A percentile compares a stretch with the other conserved stretches of the same genome.
Conservation (phyloP, 1,140 invertebrate genomes). For the Sogatella furcifera region DNA sequence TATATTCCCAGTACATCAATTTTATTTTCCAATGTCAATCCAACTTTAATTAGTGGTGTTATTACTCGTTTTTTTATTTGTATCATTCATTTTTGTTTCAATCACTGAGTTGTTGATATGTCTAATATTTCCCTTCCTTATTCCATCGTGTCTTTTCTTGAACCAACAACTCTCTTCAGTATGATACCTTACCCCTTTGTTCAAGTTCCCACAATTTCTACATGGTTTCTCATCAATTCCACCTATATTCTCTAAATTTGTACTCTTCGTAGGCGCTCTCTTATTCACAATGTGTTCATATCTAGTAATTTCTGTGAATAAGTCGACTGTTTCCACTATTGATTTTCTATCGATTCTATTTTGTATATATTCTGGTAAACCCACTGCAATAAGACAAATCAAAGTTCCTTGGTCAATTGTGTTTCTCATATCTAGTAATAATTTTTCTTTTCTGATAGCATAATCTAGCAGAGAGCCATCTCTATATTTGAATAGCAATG, state of each 20-base stretch:
- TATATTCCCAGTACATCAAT: slow-evolving; percentile 5
- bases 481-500: slow-evolving; percentile 26
- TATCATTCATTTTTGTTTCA: neutral
- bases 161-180: slow-evolving; percentile 25
- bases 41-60: slow-evolving; percentile 7
- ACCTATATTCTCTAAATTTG: neutral
- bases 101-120: slow-evolving; percentile 9
- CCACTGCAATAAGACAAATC: slow-evolving; percentile 21
- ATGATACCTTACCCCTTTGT: slow-evolving; percentile 19
- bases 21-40: slow-evolving; percentile 1
- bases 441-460: slow-evolving; percentile 28
- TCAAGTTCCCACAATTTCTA: no score
- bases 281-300: neutral
- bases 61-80: slow-evolving; percentile 10
- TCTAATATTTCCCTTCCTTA: neutral
- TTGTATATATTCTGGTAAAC: slow-evolving; percentile 25
- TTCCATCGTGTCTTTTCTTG: neutral
- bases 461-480: slow-evolving; percentile 27
- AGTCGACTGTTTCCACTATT: slow-evolving; percentile 18
- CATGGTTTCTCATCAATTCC: neutral
- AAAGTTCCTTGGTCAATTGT: no score
- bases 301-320: no score
- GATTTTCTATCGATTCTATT: slow-evolving; percentile 25
- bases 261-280: neutral
- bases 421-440: slow-evolving; percentile 23